Percentiles rank a stretch among this genome's conserved stretches.
phyloP scores from a whole-genome alignment of 2,113 vertebrate genomes.

The Taurulus bubalis region DNA sequence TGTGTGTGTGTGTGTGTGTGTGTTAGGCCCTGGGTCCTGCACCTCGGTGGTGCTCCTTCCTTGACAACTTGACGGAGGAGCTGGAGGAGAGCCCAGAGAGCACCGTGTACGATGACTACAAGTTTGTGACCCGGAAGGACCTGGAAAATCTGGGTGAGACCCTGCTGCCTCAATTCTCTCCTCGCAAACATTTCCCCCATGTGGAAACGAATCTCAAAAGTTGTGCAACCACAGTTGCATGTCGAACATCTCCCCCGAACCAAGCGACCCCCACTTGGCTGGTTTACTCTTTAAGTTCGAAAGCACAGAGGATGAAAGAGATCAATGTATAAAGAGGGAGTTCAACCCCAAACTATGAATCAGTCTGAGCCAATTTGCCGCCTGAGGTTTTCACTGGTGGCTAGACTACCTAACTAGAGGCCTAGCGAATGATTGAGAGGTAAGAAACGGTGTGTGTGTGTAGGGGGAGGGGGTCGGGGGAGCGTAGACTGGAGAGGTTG shows the following conservation, averaged over 20 bases:
- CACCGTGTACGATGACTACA: slow-evolving; percentile 98
- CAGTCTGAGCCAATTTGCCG: slow-evolving; percentile 22
- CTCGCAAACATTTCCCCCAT: background rate
- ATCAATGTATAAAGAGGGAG: slow-evolving; percentile 12
- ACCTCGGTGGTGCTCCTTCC: slow-evolving; percentile 96
- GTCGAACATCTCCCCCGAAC: background rate
- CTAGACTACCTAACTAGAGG: slow-evolving; percentile 42
- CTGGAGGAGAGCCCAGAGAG: slow-evolving; percentile 96
- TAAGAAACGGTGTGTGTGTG: slow-evolving; percentile 33
- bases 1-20: slow-evolving; percentile 2
- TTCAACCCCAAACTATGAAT: slow-evolving; percentile 26
- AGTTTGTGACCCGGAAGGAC: slow-evolving; percentile 96
- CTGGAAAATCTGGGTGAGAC: slow-evolving; percentile 93
- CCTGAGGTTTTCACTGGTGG: slow-evolving; percentile 16
- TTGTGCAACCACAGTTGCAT: background rate
- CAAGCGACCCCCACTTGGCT: no score
- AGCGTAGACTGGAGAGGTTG: slow-evolving; percentile 64
- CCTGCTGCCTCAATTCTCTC: background rate
- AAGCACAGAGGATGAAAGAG: background rate
- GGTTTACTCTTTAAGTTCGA: background rate
- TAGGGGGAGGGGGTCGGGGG: slow-evolving; percentile 8
- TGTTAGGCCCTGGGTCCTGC: slow-evolving; percentile 93
- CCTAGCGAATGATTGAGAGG: slow-evolving; percentile 26
- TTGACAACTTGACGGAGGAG: slow-evolving; percentile 96
- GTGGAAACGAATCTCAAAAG: background rate